Evolutionary conservation across 2,797 vertebrate species (phyloP).

Genomic region (Aphelocoma californica): DNA sequence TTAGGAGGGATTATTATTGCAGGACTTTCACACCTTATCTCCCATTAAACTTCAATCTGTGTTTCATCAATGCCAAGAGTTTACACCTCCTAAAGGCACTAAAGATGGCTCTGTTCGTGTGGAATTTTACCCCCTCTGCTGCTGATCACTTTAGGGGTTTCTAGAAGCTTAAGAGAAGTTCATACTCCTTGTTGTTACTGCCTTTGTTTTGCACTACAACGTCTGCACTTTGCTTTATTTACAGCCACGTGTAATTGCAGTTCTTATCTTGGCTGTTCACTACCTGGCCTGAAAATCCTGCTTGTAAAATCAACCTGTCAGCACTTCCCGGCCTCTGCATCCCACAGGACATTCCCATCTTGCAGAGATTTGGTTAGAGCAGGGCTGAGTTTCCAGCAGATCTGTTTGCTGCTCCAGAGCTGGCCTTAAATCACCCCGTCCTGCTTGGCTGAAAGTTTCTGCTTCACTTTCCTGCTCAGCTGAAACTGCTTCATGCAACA

Average conservation of each 20-base stretch:
- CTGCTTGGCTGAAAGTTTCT: background rate
- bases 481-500: background rate
- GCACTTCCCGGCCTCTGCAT: background rate
- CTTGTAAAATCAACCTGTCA: background rate
- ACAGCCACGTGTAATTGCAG: background rate
- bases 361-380: background rate
- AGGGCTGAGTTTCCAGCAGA: background rate
- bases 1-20: background rate
- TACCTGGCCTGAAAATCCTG: constrained; percentile 48
- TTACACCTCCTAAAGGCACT: background rate
- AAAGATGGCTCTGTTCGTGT: background rate
- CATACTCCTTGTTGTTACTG: background rate
- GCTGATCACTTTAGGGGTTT: background rate
- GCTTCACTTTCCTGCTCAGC: background rate
- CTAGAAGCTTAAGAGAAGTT: background rate
- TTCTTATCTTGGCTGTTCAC: background rate
- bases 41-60: background rate
- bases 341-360: background rate
- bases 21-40: background rate
- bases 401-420: background rate
- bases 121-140: background rate
- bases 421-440: background rate
- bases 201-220: background rate
- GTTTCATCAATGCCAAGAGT: background rate
- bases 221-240: background rate